Conservation (phyloP, 1,140 invertebrate species). For the Hyles euphorbiae region DNA sequence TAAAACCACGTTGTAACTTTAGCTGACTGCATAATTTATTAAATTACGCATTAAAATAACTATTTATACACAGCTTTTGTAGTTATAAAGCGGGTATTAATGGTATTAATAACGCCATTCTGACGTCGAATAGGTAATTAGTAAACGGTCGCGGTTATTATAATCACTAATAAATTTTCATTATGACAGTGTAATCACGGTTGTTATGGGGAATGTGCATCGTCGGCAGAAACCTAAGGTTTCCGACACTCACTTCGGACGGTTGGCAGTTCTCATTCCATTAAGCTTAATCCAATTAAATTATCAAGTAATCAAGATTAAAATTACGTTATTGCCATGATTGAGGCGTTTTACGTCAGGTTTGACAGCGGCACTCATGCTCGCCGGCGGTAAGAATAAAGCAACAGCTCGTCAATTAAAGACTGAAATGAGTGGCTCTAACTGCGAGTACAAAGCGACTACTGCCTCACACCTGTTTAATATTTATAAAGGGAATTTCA, state of each 20-base stretch:
- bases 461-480: no score
- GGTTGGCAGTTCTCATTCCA: conserved; percentile 33
- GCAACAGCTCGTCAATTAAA: conserved; percentile 1
- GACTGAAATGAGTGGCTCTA: background rate
- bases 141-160: conserved; percentile 52
- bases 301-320: conserved; percentile 25
- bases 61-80: conserved; percentile 18
- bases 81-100: conserved; percentile 13
- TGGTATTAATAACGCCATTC: conserved; percentile 22
- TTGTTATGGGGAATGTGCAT: conserved; percentile 29
- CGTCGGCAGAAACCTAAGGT: conserved; percentile 18
- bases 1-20: conserved; percentile 30
- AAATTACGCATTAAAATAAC: conserved; percentile 28
- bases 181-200: conserved; percentile 60
- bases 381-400: background rate
- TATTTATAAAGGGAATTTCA: no score
- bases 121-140: conserved; percentile 18
- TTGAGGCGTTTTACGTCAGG: conserved; percentile 21
- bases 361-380: conserved; percentile 13
- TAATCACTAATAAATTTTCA: conserved; percentile 54
- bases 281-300: conserved; percentile 60
- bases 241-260: conserved; percentile 29
- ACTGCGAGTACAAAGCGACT: no score
- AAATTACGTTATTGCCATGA: conserved; percentile 26
- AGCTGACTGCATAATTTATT: conserved; percentile 29